phyloP scores from a whole-genome alignment of 2,113 vertebrate species.

The Mus musculus region GRCm39 chrX:40479501-40480000 shows the following conservation, averaged over 20 bases:
- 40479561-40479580: too few relatives aligned
- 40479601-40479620: too few relatives aligned
- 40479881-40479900: not conserved
- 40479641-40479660: too few relatives aligned
- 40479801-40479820: not conserved
- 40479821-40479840: not conserved
- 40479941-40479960: not conserved
- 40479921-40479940: not conserved
- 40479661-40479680: not conserved
- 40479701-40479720: not conserved
- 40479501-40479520: too few relatives aligned
- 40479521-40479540: too few relatives aligned
- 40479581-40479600: too few relatives aligned
- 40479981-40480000: not conserved
- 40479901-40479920: not conserved
- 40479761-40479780: not conserved
- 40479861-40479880: not conserved
- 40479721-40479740: not conserved
- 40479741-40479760: not conserved
- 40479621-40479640: too few relatives aligned
- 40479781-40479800: not conserved
- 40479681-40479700: not conserved
- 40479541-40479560: too few relatives aligned
- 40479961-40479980: not conserved
- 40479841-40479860: not conserved